Conservation (phyloP, 2,888 invertebrate species). For the Rhogogaster chlorosoma region DNA sequence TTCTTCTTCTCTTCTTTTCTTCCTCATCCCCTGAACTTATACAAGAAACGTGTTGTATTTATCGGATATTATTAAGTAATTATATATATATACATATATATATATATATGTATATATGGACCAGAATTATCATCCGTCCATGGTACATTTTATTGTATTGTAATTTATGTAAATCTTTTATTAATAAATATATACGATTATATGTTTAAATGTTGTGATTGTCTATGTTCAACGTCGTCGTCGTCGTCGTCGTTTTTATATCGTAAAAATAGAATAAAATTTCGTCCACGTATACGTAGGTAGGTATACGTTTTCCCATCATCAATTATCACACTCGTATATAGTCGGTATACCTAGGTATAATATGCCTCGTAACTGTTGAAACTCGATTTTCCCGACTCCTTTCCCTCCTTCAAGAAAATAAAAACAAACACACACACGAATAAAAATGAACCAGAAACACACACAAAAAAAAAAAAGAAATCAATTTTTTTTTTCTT, state of each 20-base stretch:
- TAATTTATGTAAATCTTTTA: constrained; percentile 74
- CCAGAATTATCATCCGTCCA: constrained; percentile 63
- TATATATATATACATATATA: background rate
- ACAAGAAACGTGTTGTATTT: background rate
- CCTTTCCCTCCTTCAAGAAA: too few species aligned
- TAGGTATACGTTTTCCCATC: background rate
- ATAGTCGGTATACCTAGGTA: background rate
- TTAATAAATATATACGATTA: constrained; percentile 69
- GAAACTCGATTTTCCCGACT: background rate
- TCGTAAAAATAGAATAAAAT: background rate
- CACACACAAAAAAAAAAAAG: background rate
- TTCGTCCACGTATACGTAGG: background rate
- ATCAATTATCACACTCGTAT: background rate
- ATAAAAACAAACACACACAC: too few species aligned
- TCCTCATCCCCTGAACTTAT: too few species aligned
- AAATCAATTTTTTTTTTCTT: background rate
- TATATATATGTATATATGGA: background rate
- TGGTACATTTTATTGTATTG: constrained; percentile 70
- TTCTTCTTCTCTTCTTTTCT: too few species aligned
- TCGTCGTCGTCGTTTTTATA: background rate
- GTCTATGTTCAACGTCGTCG: constrained; percentile 46
- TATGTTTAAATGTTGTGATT: constrained; percentile 52
- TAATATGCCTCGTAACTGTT: background rate
- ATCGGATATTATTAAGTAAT: constrained; percentile 30
- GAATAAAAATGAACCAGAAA: background rate